Evolutionary conservation across 2,113 vertebrate species (phyloP).

Genomic region (Ia io): DNA sequence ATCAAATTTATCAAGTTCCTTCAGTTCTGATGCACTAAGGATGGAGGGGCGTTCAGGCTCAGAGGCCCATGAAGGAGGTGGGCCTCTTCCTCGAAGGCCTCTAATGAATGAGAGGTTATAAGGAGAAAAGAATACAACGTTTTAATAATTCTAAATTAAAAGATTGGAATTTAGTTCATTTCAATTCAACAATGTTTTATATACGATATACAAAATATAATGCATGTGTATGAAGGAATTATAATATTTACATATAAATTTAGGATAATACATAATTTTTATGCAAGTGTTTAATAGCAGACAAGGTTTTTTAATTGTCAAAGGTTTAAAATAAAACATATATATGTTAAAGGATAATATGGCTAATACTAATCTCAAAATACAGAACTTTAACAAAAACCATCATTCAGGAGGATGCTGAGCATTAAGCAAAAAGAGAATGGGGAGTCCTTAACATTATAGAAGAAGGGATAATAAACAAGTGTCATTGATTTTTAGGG

Average conservation of each 20-base stretch:
- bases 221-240: not conserved
- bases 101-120: slow-evolving; percentile 71
- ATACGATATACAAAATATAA: not conserved
- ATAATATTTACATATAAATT: not conserved
- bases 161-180: not conserved
- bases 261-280: not conserved
- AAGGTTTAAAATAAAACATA: not conserved
- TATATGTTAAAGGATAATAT: not conserved
- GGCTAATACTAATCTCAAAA: not conserved
- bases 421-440: not conserved
- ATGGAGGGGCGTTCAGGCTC: slow-evolving; percentile 96
- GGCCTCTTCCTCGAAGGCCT: slow-evolving; percentile 85
- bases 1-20: slow-evolving; percentile 97
- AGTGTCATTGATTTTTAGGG: not conserved
- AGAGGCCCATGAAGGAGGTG: slow-evolving; percentile 89
- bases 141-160: slow-evolving; percentile 14
- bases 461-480: not conserved
- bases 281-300: not conserved
- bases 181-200: not conserved
- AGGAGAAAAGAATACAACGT: not conserved
- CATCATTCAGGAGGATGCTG: not conserved
- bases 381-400: not conserved
- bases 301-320: not conserved
- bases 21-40: slow-evolving; percentile 95
- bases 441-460: not conserved